Base-by-base conservation (phyloP, 1,140 invertebrate genomes). In the Mylabris phalerata region DNA sequence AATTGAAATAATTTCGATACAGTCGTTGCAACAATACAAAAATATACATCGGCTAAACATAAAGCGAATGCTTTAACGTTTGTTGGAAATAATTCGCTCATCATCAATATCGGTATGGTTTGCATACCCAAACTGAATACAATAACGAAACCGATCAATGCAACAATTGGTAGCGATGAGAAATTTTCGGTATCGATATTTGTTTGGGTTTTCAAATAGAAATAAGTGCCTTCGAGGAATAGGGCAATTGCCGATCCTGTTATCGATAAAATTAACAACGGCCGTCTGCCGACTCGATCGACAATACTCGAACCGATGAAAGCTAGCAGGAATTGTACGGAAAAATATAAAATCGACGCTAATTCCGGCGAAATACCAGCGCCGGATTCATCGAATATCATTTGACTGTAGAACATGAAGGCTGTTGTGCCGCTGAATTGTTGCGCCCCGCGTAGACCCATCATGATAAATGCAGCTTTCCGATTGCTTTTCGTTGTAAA, bases 351-450 rank as follows among this genome's bases (percentile, higher is more conserved):
- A 41, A 90, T 85, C 26, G 68, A 65, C 9, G 65, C 67, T 13
- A 67, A 9, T 45, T 70, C 63, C 7, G 68, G 57, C 1, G 71
- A 69, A 38, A 72, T 61, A 27, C 51, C 73, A 3, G 78, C 77
- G 45, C 80, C 79, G 11, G 80, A 79, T 41, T 78, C 79, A 27
- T 59, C 48, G 60, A 92, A 82, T 62, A 92, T 89, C 43, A 83
- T 81, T 55, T 89, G 84, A 13, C 86, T 80, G 66, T 90, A 90
- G 27, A 86, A 84, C 63, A 85, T 83, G 13, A 92, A 78, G 1
- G 84, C 85, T 48, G 86, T 86, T n/a, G 88, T 83, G 1, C 89
- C 86, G 50, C 82, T 87, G 38, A 90, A 78, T 67, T 90, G 87
- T 71, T 92, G 88, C 24, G 88, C 84, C 4, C 85, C 78, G 66